A percentile compares a stretch with the other conserved stretches of the same genome.
Evolutionary conservation across 2,113 vertebrate genomes (phyloP).

Genomic region (Sprattus sprattus): DNA sequence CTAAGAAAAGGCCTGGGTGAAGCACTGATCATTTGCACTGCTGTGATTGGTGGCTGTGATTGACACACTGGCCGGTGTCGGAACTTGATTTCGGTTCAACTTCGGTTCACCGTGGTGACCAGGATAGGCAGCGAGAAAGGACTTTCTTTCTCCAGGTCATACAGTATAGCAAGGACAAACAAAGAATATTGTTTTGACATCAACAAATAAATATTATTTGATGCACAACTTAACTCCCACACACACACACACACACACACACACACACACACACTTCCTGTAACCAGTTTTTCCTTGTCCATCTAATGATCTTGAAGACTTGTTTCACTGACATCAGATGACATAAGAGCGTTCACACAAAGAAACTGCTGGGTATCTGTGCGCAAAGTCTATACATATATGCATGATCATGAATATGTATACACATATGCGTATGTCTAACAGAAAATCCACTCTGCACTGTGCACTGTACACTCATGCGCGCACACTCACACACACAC

Average conservation of each 20-base stretch:
- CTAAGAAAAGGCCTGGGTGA: neutral
- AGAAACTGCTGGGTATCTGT: neutral
- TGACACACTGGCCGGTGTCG: neutral
- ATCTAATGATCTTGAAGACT: neutral
- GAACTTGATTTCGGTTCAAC: neutral
- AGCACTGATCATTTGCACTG: neutral
- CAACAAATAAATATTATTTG: neutral
- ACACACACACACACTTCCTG: neutral
- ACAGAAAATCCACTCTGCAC: slow-evolving; percentile 17
- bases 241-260: slow-evolving; percentile 2
- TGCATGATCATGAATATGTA: neutral
- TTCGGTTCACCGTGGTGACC: neutral
- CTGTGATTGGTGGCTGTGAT: neutral
- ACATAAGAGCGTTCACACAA: neutral
- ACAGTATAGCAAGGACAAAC: too few species aligned
- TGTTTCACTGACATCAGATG: neutral
- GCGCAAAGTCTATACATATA: neutral
- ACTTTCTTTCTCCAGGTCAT: neutral
- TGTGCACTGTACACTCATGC: neutral
- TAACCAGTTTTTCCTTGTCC: too few species aligned
- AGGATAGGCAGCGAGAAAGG: neutral
- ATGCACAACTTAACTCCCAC: neutral
- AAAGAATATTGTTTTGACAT: neutral
- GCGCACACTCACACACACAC: slow-evolving; percentile 3
- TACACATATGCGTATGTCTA: slow-evolving; percentile 1